Conservation (phyloP, 2,888 invertebrate species). For the Congeria kusceri region DNA sequence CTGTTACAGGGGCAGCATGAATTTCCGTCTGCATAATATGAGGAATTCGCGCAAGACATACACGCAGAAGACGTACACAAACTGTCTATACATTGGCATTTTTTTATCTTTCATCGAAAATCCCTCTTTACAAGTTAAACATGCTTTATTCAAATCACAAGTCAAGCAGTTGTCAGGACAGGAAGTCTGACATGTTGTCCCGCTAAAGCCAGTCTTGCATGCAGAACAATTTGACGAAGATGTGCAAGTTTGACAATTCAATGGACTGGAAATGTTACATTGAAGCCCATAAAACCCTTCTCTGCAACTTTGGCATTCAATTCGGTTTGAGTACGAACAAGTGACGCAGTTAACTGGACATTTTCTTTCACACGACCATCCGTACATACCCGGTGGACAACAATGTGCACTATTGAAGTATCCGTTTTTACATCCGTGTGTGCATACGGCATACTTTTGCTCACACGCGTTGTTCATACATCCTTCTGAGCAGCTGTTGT, state of each 20-base stretch:
- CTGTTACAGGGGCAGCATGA: slow-evolving; percentile 7
- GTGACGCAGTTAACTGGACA: no score
- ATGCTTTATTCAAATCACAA: not conserved
- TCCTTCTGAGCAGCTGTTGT: no score
- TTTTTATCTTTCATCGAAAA: not conserved
- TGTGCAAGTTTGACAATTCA: not conserved
- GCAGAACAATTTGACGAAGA: not conserved
- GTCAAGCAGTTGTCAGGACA: not conserved
- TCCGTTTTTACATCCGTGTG: no score
- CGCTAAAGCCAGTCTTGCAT: slow-evolving; percentile 1
- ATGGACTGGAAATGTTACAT: not conserved
- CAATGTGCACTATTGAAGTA: no score
- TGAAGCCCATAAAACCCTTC: not conserved
- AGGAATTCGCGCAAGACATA: not conserved
- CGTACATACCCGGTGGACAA: no score
- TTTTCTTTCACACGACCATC: no score
- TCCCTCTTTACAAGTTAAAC: not conserved
- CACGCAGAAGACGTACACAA: no score
- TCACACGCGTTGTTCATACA: no score
- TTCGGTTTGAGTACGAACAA: no score
- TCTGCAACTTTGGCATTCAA: not conserved
- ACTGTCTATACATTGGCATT: not conserved
- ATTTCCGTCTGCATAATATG: not conserved
- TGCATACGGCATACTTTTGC: no score
- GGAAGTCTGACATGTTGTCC: not conserved